Evolutionary conservation across 1,140 invertebrate species (phyloP), one percentile per base, ranked within the genome.

Genomic region (Phymorhynchus buccinoides): DNA sequence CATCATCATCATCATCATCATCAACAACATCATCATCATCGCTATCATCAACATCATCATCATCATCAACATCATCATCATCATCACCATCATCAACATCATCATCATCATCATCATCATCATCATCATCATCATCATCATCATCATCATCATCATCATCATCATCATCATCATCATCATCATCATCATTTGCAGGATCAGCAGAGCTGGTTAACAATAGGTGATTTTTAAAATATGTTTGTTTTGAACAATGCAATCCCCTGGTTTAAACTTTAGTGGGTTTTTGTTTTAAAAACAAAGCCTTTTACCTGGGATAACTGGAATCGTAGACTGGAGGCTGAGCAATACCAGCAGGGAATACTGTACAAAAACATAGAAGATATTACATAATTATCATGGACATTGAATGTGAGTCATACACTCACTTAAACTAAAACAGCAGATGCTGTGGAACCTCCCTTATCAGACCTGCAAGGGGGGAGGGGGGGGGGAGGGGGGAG

Each of bases 291-390:
- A n/a, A n/a, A n/a, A n/a, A n/a, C n/a, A n/a, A n/a, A 39, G 48
- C 41, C 3, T 12, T 52, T 27, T 66, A 62, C 62, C 32, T 80
- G 32, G 75, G 75, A 71, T 78, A 78, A 37, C 39, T 78, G 39
- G 18, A 82, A 84, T 94, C 91, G 87, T 93, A 95, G 88, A 95
- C 94, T 30, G 95, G 95, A 88, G 95, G 94, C 52, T 94, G 95
- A 83, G 96, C 93, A 87, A 96, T 94, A 16, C 95, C 95, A 78
- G 96, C 92, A 12, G 96, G 95, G 86, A 96, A 94, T 3, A 90
- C 91, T 89, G 88, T 42, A 87, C 88, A 39, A 85, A 84, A n/a
- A 82, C 22, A 77, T 16, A 79, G 12, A 39, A 39, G 42, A 27
- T 4, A 56, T 62, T 0, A 80, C 16, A 30, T 27, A 52, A n/a